Conservation (phyloP, 2,797 vertebrate genomes). For the Hydrophis major region DNA sequence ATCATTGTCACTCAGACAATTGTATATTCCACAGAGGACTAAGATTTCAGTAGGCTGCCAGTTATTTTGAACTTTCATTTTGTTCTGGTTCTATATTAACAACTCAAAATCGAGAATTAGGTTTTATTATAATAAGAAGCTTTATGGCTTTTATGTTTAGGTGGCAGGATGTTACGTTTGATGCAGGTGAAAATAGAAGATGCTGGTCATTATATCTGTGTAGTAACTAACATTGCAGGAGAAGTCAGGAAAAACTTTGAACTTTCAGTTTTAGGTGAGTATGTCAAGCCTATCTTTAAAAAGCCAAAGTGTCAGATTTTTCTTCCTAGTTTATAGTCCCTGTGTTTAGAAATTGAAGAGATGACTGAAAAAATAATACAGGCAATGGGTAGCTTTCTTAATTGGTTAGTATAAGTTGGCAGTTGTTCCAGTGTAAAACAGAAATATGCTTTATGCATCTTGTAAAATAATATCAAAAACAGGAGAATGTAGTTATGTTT, state of each 20-base stretch:
- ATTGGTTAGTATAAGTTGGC: background rate
- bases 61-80: background rate
- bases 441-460: background rate
- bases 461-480: background rate
- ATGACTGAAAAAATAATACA: background rate
- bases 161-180: conserved; percentile 84
- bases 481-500: background rate
- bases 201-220: conserved; percentile 85
- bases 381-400: background rate
- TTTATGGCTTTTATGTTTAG: conserved; percentile 66
- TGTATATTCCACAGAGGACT: background rate
- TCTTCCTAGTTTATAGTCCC: background rate
- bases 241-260: conserved; percentile 85
- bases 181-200: conserved; percentile 77
- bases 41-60: background rate
- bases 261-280: conserved; percentile 85
- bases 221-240: conserved; percentile 87
- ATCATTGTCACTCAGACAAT: background rate
- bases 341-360: background rate
- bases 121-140: background rate
- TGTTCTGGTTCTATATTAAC: background rate
- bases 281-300: background rate
- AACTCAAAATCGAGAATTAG: background rate
- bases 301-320: background rate
- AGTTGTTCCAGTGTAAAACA: background rate